Evolutionary conservation across 2,888 invertebrate species (phyloP).

Genomic region (Pilophorus perplexus): DNA sequence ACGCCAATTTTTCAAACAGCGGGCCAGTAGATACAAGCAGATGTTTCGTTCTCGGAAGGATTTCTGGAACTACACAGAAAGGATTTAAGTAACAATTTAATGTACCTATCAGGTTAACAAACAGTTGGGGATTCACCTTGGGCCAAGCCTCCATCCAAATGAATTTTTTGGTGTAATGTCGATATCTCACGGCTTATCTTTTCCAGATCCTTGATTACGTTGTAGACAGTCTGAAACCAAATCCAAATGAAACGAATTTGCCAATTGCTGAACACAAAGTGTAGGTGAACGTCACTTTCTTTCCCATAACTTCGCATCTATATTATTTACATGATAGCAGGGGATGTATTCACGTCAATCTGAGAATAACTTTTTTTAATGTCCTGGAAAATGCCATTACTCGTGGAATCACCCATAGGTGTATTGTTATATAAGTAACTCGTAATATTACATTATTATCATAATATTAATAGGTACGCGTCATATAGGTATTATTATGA

Average conservation of each 20-base stretch:
- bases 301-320: no score
- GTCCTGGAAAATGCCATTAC: no score
- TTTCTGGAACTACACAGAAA: not conserved
- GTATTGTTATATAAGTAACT: no score
- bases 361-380: no score
- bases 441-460: no score
- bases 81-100: not conserved
- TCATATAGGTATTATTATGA: no score
- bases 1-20: conserved; percentile 64
- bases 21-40: conserved; percentile 58
- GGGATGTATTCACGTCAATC: no score
- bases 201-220: conserved; percentile 71
- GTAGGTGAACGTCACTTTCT: conserved; percentile 50
- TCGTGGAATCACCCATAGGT: no score
- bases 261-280: not conserved
- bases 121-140: conserved; percentile 57
- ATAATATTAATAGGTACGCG: no score
- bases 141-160: conserved; percentile 64
- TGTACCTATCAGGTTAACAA: no score
- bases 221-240: conserved; percentile 60
- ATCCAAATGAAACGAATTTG: not conserved
- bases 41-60: not conserved
- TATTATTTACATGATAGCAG: no score
- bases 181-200: conserved; percentile 73
- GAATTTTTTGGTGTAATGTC: conserved; percentile 78